Evolutionary conservation across 2,888 invertebrate genomes (phyloP).

Genomic region (Oconnorella tubifera): DNA sequence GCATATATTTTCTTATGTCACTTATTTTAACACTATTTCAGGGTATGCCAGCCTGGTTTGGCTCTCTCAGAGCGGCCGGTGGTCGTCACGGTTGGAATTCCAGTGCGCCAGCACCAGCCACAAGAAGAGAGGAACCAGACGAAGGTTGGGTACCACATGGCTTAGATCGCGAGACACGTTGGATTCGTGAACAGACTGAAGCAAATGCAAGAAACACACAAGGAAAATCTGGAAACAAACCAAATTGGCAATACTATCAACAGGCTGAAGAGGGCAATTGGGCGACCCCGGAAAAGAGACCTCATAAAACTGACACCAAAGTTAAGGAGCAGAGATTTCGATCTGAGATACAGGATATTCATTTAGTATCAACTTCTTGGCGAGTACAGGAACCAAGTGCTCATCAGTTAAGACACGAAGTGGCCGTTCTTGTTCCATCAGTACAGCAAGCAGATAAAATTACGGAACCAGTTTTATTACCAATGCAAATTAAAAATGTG

Average conservation of each 20-base stretch:
- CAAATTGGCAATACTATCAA: background rate
- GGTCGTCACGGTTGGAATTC: constrained; percentile 3
- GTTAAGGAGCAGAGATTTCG: background rate
- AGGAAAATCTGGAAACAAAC: background rate
- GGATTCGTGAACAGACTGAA: background rate
- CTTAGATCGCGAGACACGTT: background rate
- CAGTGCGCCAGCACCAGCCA: background rate
- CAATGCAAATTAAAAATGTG: no score
- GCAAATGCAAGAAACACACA: background rate
- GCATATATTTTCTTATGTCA: no score
- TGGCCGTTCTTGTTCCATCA: no score
- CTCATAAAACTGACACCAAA: background rate
- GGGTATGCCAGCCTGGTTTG: constrained; percentile 2
- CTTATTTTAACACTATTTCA: no score
- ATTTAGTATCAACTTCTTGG: background rate
- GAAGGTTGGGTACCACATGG: background rate
- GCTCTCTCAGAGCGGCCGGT: background rate
- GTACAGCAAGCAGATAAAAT: no score
- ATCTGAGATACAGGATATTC: background rate
- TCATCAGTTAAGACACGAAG: no score
- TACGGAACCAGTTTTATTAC: no score
- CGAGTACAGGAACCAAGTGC: background rate
- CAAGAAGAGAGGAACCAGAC: background rate
- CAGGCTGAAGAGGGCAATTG: background rate
- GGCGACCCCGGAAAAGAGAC: background rate